Percentiles rank a stretch among this genome's conserved stretches.
Conservation (phyloP, 2,888 invertebrate species). For the Eupsilia transversa region DNA sequence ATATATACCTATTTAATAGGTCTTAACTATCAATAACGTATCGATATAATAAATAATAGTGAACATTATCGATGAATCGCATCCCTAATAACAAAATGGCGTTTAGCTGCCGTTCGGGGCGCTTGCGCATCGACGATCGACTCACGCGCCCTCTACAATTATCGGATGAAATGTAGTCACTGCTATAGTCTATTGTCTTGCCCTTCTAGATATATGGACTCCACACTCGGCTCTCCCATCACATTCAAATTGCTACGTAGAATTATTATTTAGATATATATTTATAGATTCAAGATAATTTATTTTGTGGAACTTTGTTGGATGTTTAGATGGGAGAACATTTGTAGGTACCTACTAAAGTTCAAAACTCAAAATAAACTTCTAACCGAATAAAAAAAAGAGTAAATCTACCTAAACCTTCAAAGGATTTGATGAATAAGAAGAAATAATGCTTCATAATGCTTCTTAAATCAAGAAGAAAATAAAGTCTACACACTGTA, state of each 20-base stretch:
- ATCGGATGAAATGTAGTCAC: conserved; percentile 83
- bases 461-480: background rate
- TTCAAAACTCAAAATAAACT: background rate
- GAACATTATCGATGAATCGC: conserved; percentile 68
- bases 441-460: background rate
- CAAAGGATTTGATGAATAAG: background rate
- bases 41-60: conserved; percentile 64
- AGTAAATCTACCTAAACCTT: too few relatives aligned
- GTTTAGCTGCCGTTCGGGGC: conserved; percentile 83
- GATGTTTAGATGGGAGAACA: conserved; percentile 8
- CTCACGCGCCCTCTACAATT: conserved; percentile 81
- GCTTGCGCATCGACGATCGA: conserved; percentile 76
- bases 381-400: background rate
- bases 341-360: background rate
- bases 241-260: conserved; percentile 67
- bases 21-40: conserved; percentile 35
- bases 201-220: conserved; percentile 72
- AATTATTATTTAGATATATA: conserved; percentile 63
- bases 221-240: conserved; percentile 64
- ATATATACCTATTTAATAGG: conserved; percentile 38
- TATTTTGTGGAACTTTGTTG: conserved; percentile 28
- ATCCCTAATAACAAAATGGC: conserved; percentile 78
- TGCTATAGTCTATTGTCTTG: conserved; percentile 79
- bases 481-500: background rate
- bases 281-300: conserved; percentile 55